A percentile compares a stretch with the other conserved stretches of the same genome.
phyloP scores from a whole-genome alignment of 2,797 vertebrate species.

The Pipistrellus pygmaeus region DNA sequence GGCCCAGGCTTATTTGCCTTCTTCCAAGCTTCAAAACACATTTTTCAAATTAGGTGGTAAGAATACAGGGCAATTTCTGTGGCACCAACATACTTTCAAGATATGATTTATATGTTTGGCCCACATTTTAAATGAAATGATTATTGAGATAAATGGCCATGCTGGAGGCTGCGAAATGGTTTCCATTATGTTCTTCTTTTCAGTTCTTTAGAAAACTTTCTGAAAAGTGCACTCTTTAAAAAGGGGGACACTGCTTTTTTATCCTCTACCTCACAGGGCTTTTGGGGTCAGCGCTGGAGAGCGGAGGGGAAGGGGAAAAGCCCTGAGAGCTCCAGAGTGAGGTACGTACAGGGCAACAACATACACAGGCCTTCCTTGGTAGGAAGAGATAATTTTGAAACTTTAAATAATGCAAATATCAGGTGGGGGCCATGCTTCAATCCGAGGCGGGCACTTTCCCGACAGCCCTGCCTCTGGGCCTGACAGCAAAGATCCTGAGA shows the following conservation, averaged over 20 bases:
- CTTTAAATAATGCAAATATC: neutral
- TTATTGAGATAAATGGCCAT: conserved; percentile 76
- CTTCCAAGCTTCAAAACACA: conserved; percentile 74
- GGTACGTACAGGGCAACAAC: neutral
- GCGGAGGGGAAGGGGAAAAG: neutral
- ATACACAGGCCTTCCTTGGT: neutral
- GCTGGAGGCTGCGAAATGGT: conserved; percentile 75
- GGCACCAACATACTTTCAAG: conserved; percentile 80
- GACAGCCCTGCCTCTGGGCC: neutral
- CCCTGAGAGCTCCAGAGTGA: neutral
- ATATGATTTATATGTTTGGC: conserved; percentile 82
- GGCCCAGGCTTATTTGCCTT: conserved; percentile 64
- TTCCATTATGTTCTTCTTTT: conserved; percentile 76
- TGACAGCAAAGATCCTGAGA: neutral
- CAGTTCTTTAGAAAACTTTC: conserved; percentile 54
- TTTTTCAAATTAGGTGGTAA: conserved; percentile 81
- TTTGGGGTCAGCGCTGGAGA: neutral
- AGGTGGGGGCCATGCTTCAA: neutral
- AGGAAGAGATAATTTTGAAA: neutral
- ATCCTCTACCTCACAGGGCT: conserved; percentile 3
- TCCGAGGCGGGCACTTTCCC: neutral
- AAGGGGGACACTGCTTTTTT: conserved; percentile 17
- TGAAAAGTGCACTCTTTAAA: conserved; percentile 51
- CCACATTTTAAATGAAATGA: conserved; percentile 75
- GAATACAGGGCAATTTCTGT: conserved; percentile 78